phyloP scores from a whole-genome alignment of 2,888 invertebrate species.

The Catocala fraxini region DNA sequence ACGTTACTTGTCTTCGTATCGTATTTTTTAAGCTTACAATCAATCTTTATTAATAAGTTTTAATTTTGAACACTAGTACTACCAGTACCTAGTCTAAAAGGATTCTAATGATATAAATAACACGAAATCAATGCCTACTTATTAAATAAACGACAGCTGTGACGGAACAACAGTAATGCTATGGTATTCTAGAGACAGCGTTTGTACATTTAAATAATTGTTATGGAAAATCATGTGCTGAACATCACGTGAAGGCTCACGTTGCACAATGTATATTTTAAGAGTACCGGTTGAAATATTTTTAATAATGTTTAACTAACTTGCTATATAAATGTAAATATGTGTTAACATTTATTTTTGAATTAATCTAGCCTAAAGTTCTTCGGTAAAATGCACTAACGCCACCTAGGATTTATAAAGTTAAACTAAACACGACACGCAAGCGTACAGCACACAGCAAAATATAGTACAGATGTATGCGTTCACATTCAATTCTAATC shows the following conservation, averaged over 20 bases:
- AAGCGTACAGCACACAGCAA: constrained; percentile 58
- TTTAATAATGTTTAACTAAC: constrained; percentile 1
- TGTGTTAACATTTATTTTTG: neutral
- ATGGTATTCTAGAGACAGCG: neutral
- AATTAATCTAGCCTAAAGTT: too few relatives aligned
- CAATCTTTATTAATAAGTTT: too few relatives aligned
- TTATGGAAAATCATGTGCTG: constrained; percentile 21
- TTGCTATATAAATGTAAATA: neutral
- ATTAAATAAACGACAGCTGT: neutral
- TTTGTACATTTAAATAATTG: constrained; percentile 5
- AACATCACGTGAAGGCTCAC: constrained; percentile 22
- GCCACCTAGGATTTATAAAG: constrained; percentile 55
- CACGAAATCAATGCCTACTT: neutral
- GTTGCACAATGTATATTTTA: constrained; percentile 8
- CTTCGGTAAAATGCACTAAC: constrained; percentile 26
- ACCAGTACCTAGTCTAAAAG: too few relatives aligned
- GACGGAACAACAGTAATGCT: neutral
- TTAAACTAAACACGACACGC: constrained; percentile 51
- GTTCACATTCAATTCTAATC: constrained; percentile 72
- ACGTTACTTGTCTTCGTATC: too few relatives aligned
- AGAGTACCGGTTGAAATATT: neutral
- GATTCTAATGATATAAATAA: too few relatives aligned
- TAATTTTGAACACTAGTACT: too few relatives aligned
- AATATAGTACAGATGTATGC: constrained; percentile 48
- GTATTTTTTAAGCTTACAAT: too few relatives aligned